phyloP scores from a whole-genome alignment of 2,797 vertebrate species.

The Emydoidea blandingii region DNA sequence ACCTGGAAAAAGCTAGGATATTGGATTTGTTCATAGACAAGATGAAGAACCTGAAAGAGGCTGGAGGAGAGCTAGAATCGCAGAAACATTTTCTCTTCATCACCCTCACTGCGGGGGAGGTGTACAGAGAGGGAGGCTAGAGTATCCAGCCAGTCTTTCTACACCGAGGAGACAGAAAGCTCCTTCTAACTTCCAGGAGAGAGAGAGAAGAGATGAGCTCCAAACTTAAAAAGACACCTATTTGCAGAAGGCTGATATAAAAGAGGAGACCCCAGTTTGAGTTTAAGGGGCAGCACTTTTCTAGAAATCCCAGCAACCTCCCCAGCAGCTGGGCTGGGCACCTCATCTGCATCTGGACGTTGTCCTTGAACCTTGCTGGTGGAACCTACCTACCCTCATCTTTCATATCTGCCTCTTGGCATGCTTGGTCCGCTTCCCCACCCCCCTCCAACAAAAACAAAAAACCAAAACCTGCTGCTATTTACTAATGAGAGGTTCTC shows the following conservation, averaged over 20 bases:
- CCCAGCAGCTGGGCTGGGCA: neutral
- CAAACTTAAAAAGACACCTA: neutral
- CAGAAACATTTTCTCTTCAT: neutral
- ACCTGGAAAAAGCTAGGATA: neutral
- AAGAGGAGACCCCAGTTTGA: neutral
- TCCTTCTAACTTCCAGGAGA: neutral
- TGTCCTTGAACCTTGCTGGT: neutral
- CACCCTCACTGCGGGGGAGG: neutral
- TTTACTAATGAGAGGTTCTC: constrained; percentile 34
- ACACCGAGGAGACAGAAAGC: neutral
- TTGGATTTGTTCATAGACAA: neutral
- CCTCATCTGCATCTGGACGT: accelerated
- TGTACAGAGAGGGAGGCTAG: neutral
- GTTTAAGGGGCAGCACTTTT: accelerated
- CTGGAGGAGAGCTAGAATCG: neutral
- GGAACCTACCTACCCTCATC: neutral
- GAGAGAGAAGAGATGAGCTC: neutral
- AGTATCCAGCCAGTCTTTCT: neutral
- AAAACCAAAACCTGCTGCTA: neutral
- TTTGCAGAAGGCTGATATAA: neutral
- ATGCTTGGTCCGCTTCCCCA: neutral
- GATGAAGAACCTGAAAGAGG: neutral
- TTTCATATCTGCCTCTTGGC: neutral
- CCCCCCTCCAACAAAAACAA: neutral
- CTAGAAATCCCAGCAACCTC: neutral